These are phyloP conservation scores for Cebuella pygmaea DNA, from an alignment of 2,797 vertebrate genomes.

Conservation along the genomic window DNA sequence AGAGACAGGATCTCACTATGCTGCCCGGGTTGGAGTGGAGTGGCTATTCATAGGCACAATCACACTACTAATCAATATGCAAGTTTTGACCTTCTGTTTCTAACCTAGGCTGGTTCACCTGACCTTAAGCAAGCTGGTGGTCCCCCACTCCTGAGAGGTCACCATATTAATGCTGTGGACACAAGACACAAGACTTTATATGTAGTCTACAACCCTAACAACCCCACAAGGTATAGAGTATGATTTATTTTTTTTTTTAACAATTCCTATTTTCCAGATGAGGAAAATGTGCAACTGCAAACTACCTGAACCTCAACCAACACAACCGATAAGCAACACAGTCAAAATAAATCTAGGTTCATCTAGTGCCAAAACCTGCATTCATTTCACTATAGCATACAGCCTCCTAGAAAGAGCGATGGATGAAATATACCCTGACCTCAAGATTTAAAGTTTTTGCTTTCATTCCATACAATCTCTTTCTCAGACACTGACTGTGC, in stretches of 20 bases:
- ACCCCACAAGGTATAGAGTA: background rate
- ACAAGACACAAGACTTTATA: background rate
- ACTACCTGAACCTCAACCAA: slow-evolving; percentile 18
- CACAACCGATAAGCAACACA: background rate
- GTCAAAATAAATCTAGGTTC: slow-evolving; percentile 3
- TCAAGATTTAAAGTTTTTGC: background rate
- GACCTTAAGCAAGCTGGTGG: background rate
- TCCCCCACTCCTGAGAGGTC: background rate
- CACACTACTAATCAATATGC: background rate
- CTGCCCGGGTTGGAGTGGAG: background rate
- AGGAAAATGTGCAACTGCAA: slow-evolving; percentile 18
- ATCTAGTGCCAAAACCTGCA: background rate
- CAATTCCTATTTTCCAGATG: background rate
- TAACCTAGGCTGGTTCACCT: background rate
- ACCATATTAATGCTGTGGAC: background rate
- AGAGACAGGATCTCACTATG: background rate
- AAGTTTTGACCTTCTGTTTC: background rate
- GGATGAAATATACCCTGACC: background rate
- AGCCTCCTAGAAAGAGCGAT: background rate
- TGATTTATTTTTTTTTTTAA: background rate
- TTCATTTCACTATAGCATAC: background rate
- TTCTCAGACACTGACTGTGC: background rate
- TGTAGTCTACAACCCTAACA: background rate
- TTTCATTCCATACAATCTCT: background rate
- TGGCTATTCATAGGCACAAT: background rate